phyloP scores from a whole-genome alignment of 2,113 vertebrate genomes.

The Aspiorhynchus laticeps region DNA sequence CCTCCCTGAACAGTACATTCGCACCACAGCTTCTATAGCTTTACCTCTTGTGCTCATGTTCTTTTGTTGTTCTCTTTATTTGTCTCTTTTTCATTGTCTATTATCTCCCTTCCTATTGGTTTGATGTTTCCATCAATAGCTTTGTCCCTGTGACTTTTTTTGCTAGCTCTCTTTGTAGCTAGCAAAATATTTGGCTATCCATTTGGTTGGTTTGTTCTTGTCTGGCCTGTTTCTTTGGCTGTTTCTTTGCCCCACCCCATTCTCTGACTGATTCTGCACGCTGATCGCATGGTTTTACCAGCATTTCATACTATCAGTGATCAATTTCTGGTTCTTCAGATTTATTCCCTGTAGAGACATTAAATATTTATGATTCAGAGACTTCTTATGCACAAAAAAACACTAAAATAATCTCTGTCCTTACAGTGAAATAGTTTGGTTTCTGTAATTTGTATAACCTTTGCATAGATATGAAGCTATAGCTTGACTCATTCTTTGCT shows the following conservation, averaged over 20 bases:
- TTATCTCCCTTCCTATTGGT: background rate
- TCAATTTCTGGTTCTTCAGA: background rate
- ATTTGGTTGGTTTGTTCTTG: conserved; percentile 24
- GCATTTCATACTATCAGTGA: conserved; percentile 3
- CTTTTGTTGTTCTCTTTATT: conserved; percentile 8
- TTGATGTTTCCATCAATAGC: background rate
- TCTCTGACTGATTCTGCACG: conserved; percentile 32
- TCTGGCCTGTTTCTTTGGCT: background rate
- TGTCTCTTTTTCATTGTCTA: background rate
- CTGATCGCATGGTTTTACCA: conserved; percentile 42
- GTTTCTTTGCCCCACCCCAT: conserved; percentile 22
- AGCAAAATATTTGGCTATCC: background rate
- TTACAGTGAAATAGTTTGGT: background rate
- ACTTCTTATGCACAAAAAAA: background rate
- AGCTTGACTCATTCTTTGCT: background rate
- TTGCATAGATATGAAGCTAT: background rate
- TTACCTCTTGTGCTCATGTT: conserved; percentile 10
- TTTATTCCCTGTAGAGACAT: conserved; percentile 4
- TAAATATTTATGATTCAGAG: background rate
- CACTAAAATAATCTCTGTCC: background rate
- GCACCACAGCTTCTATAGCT: conserved; percentile 7
- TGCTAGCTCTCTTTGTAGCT: background rate
- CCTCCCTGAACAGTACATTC: background rate
- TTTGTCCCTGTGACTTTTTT: background rate
- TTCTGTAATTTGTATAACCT: background rate